These are phyloP conservation scores for Sarotherodon lohbergeri DNA, from an alignment of 2,113 vertebrate species.

Conservation along the genomic window DNA sequence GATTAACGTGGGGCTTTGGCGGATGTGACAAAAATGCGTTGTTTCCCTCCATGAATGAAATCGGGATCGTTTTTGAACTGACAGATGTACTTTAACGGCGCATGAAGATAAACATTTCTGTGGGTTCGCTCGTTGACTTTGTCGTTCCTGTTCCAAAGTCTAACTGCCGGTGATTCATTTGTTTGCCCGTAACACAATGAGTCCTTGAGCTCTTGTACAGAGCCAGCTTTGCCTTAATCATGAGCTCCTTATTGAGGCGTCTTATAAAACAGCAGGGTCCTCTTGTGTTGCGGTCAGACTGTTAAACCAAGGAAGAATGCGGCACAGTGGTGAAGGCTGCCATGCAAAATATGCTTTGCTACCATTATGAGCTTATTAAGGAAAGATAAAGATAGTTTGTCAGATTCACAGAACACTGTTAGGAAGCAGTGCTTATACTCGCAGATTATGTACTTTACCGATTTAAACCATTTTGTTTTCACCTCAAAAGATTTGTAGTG, in stretches of 20 bases:
- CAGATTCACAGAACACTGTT: not conserved
- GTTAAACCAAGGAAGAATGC: constrained; percentile 12
- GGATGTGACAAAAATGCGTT: constrained; percentile 11
- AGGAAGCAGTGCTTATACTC: not conserved
- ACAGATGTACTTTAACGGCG: constrained; percentile 48
- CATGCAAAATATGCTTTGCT: not conserved
- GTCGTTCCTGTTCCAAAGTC: constrained; percentile 25
- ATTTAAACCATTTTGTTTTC: not conserved
- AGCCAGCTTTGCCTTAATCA: constrained; percentile 18
- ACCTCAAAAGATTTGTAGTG: not conserved
- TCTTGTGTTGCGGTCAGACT: constrained; percentile 45
- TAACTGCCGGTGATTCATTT: constrained; percentile 45
- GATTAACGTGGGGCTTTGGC: constrained; percentile 14
- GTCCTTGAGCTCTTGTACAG: constrained; percentile 22
- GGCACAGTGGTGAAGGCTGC: not conserved
- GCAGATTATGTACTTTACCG: not conserved
- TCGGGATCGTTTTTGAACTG: constrained; percentile 22
- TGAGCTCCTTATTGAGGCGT: constrained; percentile 49
- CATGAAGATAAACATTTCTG: constrained; percentile 52
- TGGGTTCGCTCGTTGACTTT: constrained; percentile 23
- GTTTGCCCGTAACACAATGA: constrained; percentile 29
- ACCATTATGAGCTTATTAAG: not conserved
- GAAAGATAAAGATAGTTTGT: not conserved
- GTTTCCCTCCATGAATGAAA: constrained; percentile 30
- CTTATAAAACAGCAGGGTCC: constrained; percentile 26